Base-by-base conservation (phyloP, 2,797 vertebrate genomes). In the Apogon hyalosoma region DNA sequence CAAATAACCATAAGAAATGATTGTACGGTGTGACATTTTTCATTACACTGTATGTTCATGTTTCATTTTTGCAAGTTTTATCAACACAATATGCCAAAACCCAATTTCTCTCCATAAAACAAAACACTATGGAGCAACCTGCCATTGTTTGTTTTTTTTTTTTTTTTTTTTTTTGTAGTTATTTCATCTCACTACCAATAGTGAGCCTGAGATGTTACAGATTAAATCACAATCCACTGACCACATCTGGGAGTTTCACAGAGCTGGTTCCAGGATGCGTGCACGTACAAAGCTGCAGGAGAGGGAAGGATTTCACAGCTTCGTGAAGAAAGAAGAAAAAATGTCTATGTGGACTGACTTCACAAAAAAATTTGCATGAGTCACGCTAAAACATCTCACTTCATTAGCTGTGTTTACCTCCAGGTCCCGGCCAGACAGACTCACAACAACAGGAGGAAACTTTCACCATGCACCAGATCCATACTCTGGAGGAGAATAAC, bases 331-430 rank as follows among this genome's bases (percentile, higher is more conserved):
- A 39, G 6, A n/a, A 24, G 33, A 41, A 62, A 64, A 73, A 79
- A 84, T 67, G 55, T 73, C 63, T 41, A 54, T 52, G 76, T 86
- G 83, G 56, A 72, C 73, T 47, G 56, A 83, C 80, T 87, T 83
- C 64, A 77, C 68, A 38, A 19, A 82, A 71, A 74, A 49, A 80
- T 81, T 11, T 71, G 51, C 67, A 69, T 51, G 86, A 91, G 71
- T 89, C 87, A 83, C 54, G 57, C 54, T 80, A 19, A 86, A 87
- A 85, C 76, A 75, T 83, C 59, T 69, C 55, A 68, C 77, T 85
- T 92, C 67, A 80, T 87, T 87, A 81, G 60, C 38, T 51, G 57
- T 79, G 83, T 91, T 91, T 84, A 80, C 80, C 73, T 84, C 68
- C 36, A 11, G 60, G 47, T 73, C 60, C 46, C 53, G 40, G 63